Evolutionary conservation across 35 echinoderm and acorn worm species (phyloP).

Genomic region (Heliocidaris tuberculata): DNA sequence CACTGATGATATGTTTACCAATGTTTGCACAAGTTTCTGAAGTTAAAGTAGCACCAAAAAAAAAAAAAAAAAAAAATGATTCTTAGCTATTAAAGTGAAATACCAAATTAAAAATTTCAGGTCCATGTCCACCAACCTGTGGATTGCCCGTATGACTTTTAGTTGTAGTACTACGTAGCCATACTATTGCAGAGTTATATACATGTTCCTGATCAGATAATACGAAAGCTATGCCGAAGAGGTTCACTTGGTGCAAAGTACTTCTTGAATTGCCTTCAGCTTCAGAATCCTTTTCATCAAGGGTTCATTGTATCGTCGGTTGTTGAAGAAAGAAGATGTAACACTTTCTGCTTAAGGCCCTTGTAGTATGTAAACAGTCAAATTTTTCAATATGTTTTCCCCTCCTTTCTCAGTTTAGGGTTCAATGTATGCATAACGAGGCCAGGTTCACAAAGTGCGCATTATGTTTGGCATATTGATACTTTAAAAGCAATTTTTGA

Average conservation of each 20-base stretch:
- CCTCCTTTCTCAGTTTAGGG: not conserved
- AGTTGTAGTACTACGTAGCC: not conserved
- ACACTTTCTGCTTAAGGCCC: not conserved
- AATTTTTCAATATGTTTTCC: not conserved
- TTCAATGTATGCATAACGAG: not conserved
- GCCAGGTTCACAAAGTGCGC: not conserved
- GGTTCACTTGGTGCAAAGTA: not conserved
- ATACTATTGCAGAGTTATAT: not conserved
- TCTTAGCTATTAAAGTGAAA: no score
- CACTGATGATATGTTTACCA: no score
- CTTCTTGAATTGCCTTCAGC: not conserved
- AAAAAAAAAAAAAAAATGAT: no score
- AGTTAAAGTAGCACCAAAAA: no score
- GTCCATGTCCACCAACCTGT: no score
- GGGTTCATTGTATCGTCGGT: not conserved
- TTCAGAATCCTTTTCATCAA: not conserved
- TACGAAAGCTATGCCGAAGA: not conserved
- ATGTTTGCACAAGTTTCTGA: no score
- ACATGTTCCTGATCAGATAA: not conserved
- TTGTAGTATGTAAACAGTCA: not conserved
- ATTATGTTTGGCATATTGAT: not conserved
- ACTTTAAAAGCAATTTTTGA: not conserved
- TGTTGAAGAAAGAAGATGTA: conserved; percentile 17
- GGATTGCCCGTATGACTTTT: no score
- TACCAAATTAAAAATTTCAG: no score